Conservation (phyloP, 1,140 invertebrate species). For the Meteorus sp. region DNA sequence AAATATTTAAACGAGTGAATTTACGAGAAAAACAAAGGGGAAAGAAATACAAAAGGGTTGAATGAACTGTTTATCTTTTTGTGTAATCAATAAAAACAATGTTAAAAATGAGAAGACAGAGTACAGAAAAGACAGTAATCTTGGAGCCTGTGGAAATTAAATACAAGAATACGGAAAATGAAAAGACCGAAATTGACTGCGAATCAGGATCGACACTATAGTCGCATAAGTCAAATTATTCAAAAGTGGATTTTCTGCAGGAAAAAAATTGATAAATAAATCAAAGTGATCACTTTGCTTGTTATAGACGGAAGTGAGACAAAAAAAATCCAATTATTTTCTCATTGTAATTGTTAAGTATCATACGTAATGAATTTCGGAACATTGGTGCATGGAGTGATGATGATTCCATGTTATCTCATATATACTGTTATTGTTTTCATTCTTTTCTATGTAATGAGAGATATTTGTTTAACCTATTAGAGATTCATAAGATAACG, state of each 20-base stretch:
- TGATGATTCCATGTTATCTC: background rate
- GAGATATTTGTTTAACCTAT: background rate
- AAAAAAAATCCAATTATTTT: slow-evolving; percentile 55
- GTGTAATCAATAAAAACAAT: no score
- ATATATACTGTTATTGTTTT: background rate
- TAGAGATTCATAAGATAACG: background rate
- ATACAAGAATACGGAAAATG: background rate
- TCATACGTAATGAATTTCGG: slow-evolving; percentile 37
- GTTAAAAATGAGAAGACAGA: no score
- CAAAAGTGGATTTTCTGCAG: background rate
- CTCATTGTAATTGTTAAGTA: slow-evolving; percentile 56
- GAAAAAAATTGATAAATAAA: slow-evolving; percentile 3
- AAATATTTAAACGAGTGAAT: no score
- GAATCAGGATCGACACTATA: slow-evolving; percentile 7
- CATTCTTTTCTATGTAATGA: background rate
- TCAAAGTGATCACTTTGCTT: slow-evolving; percentile 34
- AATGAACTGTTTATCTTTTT: no score
- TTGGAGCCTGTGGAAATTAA: background rate
- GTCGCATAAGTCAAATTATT: slow-evolving; percentile 16
- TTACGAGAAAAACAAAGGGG: no score
- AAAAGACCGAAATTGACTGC: no score
- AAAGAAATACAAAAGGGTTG: no score
- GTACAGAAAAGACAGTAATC: no score
- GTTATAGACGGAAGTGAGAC: slow-evolving; percentile 36
- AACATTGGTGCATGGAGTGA: slow-evolving; percentile 11